Conservation (phyloP, 1,140 invertebrate species). For the Triops longicaudatus region DNA sequence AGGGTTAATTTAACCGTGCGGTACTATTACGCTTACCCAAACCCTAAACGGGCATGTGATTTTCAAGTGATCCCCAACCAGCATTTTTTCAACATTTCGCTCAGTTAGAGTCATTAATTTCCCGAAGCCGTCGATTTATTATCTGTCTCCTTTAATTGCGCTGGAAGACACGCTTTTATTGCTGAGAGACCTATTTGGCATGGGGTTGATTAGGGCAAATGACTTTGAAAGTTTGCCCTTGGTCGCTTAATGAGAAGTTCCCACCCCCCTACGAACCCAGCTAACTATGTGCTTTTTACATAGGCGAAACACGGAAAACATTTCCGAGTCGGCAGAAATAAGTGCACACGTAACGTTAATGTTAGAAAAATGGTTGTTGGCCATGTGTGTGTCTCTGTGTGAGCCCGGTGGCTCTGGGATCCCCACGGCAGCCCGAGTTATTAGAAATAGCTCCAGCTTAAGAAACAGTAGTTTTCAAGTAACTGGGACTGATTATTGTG, state of each 20-base stretch:
- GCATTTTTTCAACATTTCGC: too few relatives aligned
- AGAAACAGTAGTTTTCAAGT: background rate
- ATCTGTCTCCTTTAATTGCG: background rate
- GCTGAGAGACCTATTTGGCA: background rate
- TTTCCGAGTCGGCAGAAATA: background rate
- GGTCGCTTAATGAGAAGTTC: background rate
- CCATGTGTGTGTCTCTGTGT: background rate
- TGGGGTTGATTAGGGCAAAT: background rate
- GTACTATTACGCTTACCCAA: too few relatives aligned
- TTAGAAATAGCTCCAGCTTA: background rate
- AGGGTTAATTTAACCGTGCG: too few relatives aligned
- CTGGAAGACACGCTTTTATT: background rate
- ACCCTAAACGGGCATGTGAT: too few relatives aligned
- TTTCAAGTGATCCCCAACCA: too few relatives aligned
- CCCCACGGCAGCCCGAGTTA: background rate
- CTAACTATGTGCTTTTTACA: background rate
- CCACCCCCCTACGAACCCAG: background rate
- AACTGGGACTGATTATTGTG: conserved; percentile 12
- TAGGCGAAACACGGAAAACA: background rate
- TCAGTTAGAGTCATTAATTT: background rate
- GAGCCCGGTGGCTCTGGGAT: background rate
- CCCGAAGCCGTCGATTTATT: background rate
- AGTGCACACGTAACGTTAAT: background rate
- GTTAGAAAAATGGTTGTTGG: background rate
- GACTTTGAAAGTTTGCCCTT: background rate